Evolutionary conservation across 1,140 invertebrate genomes (phyloP).

Genomic region (Drosophila lacertosa): DNA sequence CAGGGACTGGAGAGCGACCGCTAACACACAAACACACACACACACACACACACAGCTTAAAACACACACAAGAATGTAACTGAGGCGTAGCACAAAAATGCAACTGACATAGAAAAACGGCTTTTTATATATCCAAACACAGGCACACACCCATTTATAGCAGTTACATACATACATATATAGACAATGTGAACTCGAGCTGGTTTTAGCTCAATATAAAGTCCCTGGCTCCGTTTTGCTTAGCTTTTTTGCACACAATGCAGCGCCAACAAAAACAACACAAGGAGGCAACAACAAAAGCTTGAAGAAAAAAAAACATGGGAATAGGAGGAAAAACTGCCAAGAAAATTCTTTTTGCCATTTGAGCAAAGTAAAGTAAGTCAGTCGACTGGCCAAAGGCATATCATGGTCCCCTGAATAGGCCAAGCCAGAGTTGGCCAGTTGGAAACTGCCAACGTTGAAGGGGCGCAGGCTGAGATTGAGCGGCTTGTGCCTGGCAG

Average conservation of each 20-base stretch:
- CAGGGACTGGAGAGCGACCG: conserved; percentile 18
- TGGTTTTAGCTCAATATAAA: conserved; percentile 39
- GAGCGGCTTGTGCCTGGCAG: conserved; percentile 18
- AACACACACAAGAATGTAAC: conserved; percentile 48
- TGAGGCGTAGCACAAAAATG: conserved; percentile 67
- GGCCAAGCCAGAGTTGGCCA: conserved; percentile 6
- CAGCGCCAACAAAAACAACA: conserved; percentile 44
- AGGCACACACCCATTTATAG: conserved; percentile 11
- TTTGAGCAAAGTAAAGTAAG: conserved; percentile 63
- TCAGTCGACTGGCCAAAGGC: conserved; percentile 62
- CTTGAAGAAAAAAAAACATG: conserved; percentile 6
- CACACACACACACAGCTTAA: conserved; percentile 16
- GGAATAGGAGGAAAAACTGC: conserved; percentile 56
- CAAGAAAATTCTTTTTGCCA: conserved; percentile 67
- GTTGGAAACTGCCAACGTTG: background rate
- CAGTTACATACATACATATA: conserved; percentile 1
- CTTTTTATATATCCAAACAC: conserved; percentile 47
- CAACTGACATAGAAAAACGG: conserved; percentile 79
- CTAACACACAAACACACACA: conserved; percentile 19
- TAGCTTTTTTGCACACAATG: conserved; percentile 52
- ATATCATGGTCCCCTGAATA: conserved; percentile 21
- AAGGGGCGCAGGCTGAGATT: conserved; percentile 18
- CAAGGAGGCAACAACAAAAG: conserved; percentile 4
- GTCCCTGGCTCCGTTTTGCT: conserved; percentile 34
- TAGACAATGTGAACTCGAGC: conserved; percentile 14